Evolutionary conservation across 2,888 invertebrate species (phyloP).

Genomic region (Spicauda simplicius): DNA sequence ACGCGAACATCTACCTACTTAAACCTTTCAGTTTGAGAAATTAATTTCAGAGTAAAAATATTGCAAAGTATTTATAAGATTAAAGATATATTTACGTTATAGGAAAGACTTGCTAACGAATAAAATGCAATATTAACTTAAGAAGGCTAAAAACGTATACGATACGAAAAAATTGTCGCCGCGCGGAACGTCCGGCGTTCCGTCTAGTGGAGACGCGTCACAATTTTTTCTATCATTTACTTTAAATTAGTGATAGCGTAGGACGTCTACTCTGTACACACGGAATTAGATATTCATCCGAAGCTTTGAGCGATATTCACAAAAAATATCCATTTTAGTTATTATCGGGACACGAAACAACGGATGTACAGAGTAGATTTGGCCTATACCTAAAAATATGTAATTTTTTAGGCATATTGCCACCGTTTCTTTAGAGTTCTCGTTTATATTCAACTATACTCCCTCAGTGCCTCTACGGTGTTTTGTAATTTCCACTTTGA

Average conservation of each 20-base stretch:
- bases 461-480: constrained; percentile 22
- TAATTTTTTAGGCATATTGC: constrained; percentile 1
- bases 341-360: no score
- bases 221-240: constrained; percentile 3
- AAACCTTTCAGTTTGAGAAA: no score
- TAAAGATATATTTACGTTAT: constrained; percentile 2
- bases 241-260: neutral
- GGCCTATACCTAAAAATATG: constrained; percentile 3
- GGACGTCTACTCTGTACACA: no score
- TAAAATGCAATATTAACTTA: constrained; percentile 10
- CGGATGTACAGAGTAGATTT: no score
- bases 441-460: neutral
- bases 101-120: neutral
- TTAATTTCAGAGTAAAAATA: neutral
- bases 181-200: neutral
- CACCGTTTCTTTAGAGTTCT: constrained; percentile 1
- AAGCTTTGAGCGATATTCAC: no score
- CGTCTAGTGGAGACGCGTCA: neutral
- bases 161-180: neutral
- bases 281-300: no score
- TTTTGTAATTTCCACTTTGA: constrained; percentile 11
- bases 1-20: neutral
- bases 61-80: neutral
- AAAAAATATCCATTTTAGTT: no score
- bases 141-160: constrained; percentile 16